Evolutionary conservation across 2,797 vertebrate genomes (phyloP), one percentile per base, ranked within the genome.

Genomic region (Hippocampus kuda): DNA sequence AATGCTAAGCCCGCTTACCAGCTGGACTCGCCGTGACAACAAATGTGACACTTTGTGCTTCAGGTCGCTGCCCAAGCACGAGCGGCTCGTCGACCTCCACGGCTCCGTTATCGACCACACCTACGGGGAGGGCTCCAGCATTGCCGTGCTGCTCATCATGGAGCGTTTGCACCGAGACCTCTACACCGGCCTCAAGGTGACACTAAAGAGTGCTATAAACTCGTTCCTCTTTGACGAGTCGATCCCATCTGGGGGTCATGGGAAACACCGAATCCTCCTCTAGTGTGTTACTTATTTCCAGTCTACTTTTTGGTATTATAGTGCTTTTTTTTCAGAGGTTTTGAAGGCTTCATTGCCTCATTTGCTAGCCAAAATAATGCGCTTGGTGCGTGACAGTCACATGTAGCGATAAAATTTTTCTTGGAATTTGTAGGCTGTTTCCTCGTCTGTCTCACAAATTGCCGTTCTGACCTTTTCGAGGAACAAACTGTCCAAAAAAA

Each of bases 141-240:
- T 97, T 0, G 94, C 97, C 0, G 97, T 99, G 75, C 87, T 99
- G 72, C 92, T 99, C 13, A 98, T 99, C 66, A 99, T 98, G 95
- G 95, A 99, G 78, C 89, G 95, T 49, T 85, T 99, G n/a, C 94
- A 98, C 85, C 88, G 95, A 83, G 97, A 99, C 81, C 94, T 99
- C 73, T 99, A 99, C 77, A 94, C 94, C 0, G 97, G 96, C 24
- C 83, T 99, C 26, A 97, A 97, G 96, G 97, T 98, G 74, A 71
- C 38, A 38, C 34, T 7, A 38, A 38, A 38, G 34, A 38, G 34
- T 38, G 34, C 34, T 7, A 38, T 7, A 38, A 38, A 38, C 34
- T 44, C 49, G 1, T 46, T 18, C 51, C 24, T 15, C 16, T 51
- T 51, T 6, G 16, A 51, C 16, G 16, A 51, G 6, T 20, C 49